Evolutionary conservation across 2,888 invertebrate genomes (phyloP), one percentile per base, ranked within the genome.

Genomic region (Macrosiphum euphorbiae): DNA sequence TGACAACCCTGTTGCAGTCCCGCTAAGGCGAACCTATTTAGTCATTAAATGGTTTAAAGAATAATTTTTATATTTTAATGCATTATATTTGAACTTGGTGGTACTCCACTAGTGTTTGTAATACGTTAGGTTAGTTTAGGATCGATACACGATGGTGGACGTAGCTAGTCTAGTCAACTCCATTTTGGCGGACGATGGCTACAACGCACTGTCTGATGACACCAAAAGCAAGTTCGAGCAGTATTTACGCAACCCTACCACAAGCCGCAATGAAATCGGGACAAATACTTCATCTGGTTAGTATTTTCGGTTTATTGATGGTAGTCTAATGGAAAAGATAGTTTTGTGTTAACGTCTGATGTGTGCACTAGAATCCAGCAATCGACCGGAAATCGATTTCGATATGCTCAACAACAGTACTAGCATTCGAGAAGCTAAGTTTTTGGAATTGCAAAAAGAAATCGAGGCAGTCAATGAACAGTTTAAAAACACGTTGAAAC

Each of bases 361-460:
- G 28, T 88, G n/a, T 88, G 1, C 5, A 35, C 44, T 52, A 92
- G 92, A 88, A 52, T n/a, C 44, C 3, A 47, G 7, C 28, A 86
- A 67, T 5, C n/a, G 41, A 44, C 28, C 58, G 4, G 94, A 90
- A 87, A 90, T 94, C 35, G 94, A 94, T 94, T 94, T 94, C 26
- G 90, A 94, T 67, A 61, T 28, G 90, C 90, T 94, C 28, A 94
- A 94, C 24, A 90, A 90, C 44, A 94, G 94, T 90, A 94, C 90
- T 41, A 94, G 50, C 41, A 90, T 94, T 44, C 84, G 94, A 90
- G 94, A 94, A 94, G 86, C 90, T 0, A 94, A 90, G 50, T 94
- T 94, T 52, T 44, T 94, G 94, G 94, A 94, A 91, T 58, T 94
- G 47, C 94, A 94, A 92, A 94, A 92, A 88, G 91, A 94, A 89